A percentile compares a stretch with the other conserved stretches of the same genome.
Evolutionary conservation across 2,888 invertebrate species (phyloP).

Genomic region (Polydrusus cervinus): DNA sequence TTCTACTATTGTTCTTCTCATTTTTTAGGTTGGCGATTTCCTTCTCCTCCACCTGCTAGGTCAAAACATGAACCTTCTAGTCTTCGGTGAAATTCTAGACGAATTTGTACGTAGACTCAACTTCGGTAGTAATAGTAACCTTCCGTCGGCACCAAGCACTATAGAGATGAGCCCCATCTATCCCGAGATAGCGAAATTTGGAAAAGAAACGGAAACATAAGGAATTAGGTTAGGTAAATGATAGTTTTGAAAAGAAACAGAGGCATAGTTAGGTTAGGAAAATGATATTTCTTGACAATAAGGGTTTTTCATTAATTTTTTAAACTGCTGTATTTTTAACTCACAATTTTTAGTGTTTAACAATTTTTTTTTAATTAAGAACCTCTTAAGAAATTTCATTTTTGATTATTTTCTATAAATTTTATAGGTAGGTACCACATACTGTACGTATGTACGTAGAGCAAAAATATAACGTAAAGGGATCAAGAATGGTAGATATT

Average conservation of each 20-base stretch:
- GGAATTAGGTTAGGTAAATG: constrained; percentile 17
- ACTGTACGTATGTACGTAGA: no score
- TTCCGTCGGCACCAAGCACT: constrained; percentile 90
- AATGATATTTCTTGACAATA: no score
- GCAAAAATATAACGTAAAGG: background rate
- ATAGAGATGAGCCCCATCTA: constrained; percentile 91
- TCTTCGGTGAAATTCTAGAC: constrained; percentile 86
- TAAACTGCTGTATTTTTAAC: no score
- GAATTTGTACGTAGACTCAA: constrained; percentile 83
- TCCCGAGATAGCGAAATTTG: constrained; percentile 84
- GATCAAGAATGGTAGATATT: background rate
- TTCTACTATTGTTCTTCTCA: background rate
- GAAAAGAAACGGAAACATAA: constrained; percentile 90
- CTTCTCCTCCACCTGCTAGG: constrained; percentile 87
- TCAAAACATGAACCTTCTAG: constrained; percentile 88
- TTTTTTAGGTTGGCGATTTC: constrained; percentile 87
- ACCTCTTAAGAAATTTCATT: no score
- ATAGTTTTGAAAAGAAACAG: constrained; percentile 5
- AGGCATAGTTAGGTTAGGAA: no score
- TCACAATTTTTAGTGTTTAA: no score
- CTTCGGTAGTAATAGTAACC: constrained; percentile 80
- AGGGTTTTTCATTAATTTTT: no score
- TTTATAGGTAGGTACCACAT: background rate
- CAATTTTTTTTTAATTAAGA: no score
- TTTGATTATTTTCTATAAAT: background rate